These are phyloP conservation scores for Leucosticte australis DNA, from an alignment of 2,113 vertebrate genomes.

Conservation along the genomic window DNA sequence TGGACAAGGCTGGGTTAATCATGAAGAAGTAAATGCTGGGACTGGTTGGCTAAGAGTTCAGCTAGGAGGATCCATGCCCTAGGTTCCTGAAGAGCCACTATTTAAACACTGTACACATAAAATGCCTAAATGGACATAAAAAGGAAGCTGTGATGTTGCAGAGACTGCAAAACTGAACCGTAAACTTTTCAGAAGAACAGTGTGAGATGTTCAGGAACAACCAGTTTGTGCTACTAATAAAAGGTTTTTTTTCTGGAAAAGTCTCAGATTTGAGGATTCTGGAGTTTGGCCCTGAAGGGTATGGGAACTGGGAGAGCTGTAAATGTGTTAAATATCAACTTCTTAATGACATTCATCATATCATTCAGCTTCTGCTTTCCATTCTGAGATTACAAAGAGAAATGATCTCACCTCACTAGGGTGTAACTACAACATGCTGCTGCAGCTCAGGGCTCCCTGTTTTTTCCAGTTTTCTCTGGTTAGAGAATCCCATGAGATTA, in stretches of 20 bases:
- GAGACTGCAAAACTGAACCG: background rate
- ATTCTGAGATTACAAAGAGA: background rate
- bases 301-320: background rate
- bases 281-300: background rate
- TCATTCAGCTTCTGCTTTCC: background rate
- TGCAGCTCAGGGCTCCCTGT: background rate
- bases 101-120: background rate
- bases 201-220: background rate
- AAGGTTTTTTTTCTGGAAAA: background rate
- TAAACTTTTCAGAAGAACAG: background rate
- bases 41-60: background rate
- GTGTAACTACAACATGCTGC: conserved; percentile 2
- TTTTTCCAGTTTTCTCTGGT: background rate
- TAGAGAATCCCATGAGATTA: background rate
- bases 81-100: background rate
- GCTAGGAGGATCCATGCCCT: background rate
- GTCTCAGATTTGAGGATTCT: background rate
- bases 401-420: conserved; percentile 33
- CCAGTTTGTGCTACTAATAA: background rate
- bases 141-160: background rate
- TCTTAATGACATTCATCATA: background rate
- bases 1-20: background rate
- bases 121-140: background rate
- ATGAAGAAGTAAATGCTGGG: background rate
- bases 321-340: background rate